These are phyloP conservation scores for Plecturocebus donacophilus DNA, from an alignment of 2,113 vertebrate species.

Conservation along the genomic window DNA sequence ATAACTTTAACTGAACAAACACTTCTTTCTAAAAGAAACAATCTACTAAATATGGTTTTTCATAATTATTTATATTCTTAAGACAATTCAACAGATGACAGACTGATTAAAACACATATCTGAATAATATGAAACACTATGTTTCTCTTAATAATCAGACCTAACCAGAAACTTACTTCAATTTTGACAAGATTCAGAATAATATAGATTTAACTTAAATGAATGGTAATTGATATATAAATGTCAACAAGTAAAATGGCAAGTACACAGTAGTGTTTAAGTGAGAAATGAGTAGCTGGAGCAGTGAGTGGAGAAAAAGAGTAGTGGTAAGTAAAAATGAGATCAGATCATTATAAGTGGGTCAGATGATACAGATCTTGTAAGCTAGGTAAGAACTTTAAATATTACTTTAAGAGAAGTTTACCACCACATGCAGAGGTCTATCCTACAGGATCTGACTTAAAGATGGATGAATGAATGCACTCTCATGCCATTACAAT, in stretches of 20 bases:
- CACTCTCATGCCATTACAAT: too few species aligned
- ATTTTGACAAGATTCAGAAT: background rate
- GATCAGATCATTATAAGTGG: background rate
- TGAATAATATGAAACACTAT: background rate
- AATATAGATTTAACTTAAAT: background rate
- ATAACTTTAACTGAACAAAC: background rate
- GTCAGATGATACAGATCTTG: background rate
- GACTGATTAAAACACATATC: background rate
- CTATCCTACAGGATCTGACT: too few species aligned
- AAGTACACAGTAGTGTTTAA: background rate
- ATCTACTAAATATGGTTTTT: slow-evolving; percentile 9
- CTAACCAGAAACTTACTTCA: background rate
- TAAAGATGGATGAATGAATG: too few species aligned
- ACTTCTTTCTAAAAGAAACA: background rate
- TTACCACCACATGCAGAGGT: too few species aligned
- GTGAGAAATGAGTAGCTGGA: background rate
- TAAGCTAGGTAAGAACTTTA: background rate
- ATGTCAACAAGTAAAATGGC: background rate
- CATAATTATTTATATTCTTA: background rate
- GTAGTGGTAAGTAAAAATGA: background rate
- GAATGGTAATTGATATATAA: background rate
- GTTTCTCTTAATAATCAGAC: background rate
- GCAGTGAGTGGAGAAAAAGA: background rate
- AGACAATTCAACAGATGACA: background rate
- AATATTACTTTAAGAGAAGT: background rate